Conservation (phyloP, 2,797 vertebrate species). For the Argyrosomus regius region DNA sequence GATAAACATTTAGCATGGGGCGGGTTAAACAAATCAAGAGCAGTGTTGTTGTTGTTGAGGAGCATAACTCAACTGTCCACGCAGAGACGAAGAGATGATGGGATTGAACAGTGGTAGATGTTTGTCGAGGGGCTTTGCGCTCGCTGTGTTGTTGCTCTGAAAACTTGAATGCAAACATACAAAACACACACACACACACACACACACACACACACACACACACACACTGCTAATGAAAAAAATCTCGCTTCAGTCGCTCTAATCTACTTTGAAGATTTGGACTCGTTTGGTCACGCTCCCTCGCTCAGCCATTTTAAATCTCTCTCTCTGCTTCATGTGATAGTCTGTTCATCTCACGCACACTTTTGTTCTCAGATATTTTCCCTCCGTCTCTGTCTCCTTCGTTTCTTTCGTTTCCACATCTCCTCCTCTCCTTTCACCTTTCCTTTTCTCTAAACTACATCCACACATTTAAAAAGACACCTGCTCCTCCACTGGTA, state of each 20-base stretch:
- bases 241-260: slow-evolving; percentile 37
- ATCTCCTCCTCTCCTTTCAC: not conserved
- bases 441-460: not conserved
- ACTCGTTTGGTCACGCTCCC: slow-evolving; percentile 47
- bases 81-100: slow-evolving; percentile 10
- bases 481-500: too few species aligned
- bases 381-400: not conserved
- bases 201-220: not conserved
- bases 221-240: slow-evolving; percentile 25
- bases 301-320: slow-evolving; percentile 55
- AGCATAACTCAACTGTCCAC: slow-evolving; percentile 1
- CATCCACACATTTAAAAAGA: too few species aligned
- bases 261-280: slow-evolving; percentile 62
- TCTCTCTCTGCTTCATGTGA: slow-evolving; percentile 44
- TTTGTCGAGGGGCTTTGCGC: not conserved
- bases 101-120: slow-evolving; percentile 6
- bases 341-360: slow-evolving; percentile 6
- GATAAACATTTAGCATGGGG: slow-evolving; percentile 39
- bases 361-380: slow-evolving; percentile 26
- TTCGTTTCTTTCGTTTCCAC: too few species aligned
- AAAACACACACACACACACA: slow-evolving; percentile 16
- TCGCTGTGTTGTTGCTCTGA: slow-evolving; percentile 7
- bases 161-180: slow-evolving; percentile 15
- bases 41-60: not conserved
- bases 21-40: slow-evolving; percentile 8